Conservation (phyloP, 2,113 vertebrate species). For the Grallaria varia region DNA sequence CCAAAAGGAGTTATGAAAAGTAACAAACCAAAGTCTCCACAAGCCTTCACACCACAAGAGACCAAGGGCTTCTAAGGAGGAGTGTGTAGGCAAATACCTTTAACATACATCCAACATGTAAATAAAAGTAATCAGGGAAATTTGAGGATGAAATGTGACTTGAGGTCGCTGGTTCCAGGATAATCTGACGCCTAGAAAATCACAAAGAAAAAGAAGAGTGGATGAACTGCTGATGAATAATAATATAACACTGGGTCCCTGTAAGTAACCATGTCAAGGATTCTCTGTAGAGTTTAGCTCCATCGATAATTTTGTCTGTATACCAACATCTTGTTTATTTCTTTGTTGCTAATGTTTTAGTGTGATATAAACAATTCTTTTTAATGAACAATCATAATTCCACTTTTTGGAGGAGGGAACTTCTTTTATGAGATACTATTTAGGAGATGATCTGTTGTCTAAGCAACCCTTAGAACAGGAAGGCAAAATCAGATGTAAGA, state of each 20-base stretch:
- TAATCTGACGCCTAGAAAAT: neutral
- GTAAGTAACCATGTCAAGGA: neutral
- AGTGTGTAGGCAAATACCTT: neutral
- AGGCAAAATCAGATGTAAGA: neutral
- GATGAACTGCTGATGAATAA: neutral
- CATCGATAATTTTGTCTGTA: neutral
- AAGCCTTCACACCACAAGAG: neutral
- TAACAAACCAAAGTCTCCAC: neutral
- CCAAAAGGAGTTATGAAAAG: neutral
- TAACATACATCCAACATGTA: accelerated
- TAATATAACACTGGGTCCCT: neutral
- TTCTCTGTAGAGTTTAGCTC: neutral
- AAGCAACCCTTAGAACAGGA: neutral
- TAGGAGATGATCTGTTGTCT: neutral
- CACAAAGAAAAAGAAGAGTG: neutral
- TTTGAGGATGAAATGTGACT: accelerated
- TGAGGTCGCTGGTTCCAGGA: neutral
- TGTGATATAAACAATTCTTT: neutral
- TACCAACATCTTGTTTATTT: neutral
- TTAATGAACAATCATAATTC: neutral
- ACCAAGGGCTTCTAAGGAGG: neutral
- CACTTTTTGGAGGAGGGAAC: neutral
- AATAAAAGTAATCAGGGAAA: neutral
- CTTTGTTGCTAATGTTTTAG: neutral
- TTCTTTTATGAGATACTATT: neutral